Evolutionary conservation across 2,888 invertebrate genomes (phyloP).

Genomic region (Parelbella ahira): DNA sequence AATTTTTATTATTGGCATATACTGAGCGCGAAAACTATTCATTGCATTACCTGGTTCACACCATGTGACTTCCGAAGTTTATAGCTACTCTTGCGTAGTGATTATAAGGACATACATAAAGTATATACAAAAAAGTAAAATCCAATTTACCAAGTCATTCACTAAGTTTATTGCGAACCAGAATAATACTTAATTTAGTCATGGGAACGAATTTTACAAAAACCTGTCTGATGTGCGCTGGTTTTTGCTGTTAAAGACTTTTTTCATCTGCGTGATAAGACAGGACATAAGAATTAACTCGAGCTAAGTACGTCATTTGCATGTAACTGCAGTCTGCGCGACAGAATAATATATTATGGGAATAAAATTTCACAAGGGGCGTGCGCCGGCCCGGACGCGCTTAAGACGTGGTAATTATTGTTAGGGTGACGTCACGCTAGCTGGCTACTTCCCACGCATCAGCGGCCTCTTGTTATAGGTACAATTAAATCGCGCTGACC

Average conservation of each 20-base stretch:
- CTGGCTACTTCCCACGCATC: constrained; percentile 53
- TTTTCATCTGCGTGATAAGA: constrained; percentile 18
- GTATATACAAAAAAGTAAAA: too few species aligned
- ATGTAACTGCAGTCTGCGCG: constrained; percentile 13
- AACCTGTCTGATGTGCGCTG: too few species aligned
- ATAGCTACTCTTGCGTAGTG: too few species aligned
- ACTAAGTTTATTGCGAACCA: too few species aligned
- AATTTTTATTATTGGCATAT: too few species aligned
- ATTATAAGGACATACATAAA: too few species aligned
- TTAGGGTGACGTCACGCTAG: constrained; percentile 49
- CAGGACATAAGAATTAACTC: constrained; percentile 19
- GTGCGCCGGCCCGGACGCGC: constrained; percentile 33
- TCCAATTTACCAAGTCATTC: too few species aligned
- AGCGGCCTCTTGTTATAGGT: constrained; percentile 49
- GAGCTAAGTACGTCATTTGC: constrained; percentile 21
- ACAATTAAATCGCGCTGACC: constrained; percentile 66
- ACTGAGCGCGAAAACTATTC: too few species aligned
- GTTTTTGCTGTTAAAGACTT: constrained; percentile 7
- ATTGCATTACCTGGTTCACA: too few species aligned
- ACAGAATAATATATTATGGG: constrained; percentile 15
- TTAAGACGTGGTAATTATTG: constrained; percentile 50
- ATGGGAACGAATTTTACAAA: too few species aligned
- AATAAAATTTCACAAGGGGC: constrained; percentile 17
- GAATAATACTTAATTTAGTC: too few species aligned
- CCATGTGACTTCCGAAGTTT: too few species aligned